Evolutionary conservation across 2,888 invertebrate species (phyloP).

Genomic region (Spilarctia lutea): DNA sequence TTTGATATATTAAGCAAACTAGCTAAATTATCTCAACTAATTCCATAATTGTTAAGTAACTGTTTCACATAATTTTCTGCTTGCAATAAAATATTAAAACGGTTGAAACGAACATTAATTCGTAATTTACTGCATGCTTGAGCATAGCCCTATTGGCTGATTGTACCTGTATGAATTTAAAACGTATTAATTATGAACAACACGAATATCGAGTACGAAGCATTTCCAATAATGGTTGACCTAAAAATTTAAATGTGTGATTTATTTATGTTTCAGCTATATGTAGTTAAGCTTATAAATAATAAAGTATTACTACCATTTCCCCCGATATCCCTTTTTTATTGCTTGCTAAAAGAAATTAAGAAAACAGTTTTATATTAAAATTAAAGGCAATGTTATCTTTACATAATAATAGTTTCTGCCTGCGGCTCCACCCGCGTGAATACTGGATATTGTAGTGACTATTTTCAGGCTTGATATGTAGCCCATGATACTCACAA

Average conservation of each 20-base stretch:
- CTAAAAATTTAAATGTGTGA: constrained; percentile 15
- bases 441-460: no score
- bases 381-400: no score
- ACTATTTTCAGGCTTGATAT: no score
- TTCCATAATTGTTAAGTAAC: constrained; percentile 16
- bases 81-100: constrained; percentile 33
- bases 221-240: constrained; percentile 25
- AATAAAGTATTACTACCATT: no score
- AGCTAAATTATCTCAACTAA: background rate
- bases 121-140: constrained; percentile 49
- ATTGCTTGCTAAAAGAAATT: no score
- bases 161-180: constrained; percentile 23
- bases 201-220: constrained; percentile 9
- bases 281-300: no score
- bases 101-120: constrained; percentile 46
- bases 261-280: background rate
- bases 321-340: no score
- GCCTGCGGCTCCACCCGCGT: no score
- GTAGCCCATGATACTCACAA: no score
- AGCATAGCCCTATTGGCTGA: constrained; percentile 19
- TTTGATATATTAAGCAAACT: background rate
- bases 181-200: constrained; percentile 34
- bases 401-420: no score
- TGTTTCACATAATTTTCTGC: constrained; percentile 37
- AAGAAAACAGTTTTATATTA: no score